Evolutionary conservation across 1,140 invertebrate genomes (phyloP), one percentile per base, ranked within the genome.

Genomic region (Hermatobates lingyangjiaoensis): DNA sequence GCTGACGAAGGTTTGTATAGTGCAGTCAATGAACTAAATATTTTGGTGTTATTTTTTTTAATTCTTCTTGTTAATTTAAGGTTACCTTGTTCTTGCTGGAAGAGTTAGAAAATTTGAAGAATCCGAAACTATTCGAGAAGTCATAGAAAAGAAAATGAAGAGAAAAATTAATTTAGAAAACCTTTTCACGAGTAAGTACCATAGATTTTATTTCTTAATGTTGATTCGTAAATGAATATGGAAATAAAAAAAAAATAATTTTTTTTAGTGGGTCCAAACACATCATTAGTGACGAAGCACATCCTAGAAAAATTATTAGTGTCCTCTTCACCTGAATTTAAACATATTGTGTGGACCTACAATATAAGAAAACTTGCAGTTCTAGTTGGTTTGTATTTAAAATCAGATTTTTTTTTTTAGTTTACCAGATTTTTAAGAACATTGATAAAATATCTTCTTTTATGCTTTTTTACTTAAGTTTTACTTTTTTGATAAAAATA

Each of bases 291-390:
- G 0, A 88, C 87, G 0, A 77, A 69, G 57, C 60, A 67, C 12
- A 80, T 90, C 45, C 64, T 94, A 40, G 69, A 85, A 57, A 66
- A 71, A 48, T 72, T 93, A 27, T 56, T 77, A 1, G 61, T 67
- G 27, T 21, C 28, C 23, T 34, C 57, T 26, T 54, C 51, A 21
- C 60, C 70, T 25, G 66, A 68, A 14, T 88, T 89, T 62, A 65
- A 74, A 18, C 84, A 95, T 60, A 73, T 98, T 27, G 91, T 96
- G 0, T 95, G 92, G 93, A 97, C 93, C 0, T 80, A 76, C 53
- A 83, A 84, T 58, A 87, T 96, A 80, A 74, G 87, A 53, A 72
- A 89, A 63, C 75, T 98, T 64, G 88, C 86, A 3, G 85, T 97
- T n/a, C 68, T 98, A 5, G 80, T 93, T 20, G 80, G 80, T 27